Evolutionary conservation across 2,888 invertebrate genomes (phyloP).

Genomic region (Scrobipalpa costella): DNA sequence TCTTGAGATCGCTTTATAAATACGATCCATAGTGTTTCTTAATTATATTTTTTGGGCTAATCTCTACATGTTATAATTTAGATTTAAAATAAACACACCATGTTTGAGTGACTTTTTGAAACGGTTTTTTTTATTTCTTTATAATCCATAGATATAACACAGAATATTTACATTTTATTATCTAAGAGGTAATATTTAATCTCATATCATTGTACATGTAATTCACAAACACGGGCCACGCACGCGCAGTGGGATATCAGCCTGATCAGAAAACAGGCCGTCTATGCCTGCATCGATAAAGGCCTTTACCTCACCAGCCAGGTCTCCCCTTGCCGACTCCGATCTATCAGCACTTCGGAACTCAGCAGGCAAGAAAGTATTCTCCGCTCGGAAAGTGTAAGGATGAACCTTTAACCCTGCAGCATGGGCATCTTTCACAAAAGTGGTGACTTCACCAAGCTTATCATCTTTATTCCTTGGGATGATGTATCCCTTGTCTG

Average conservation of each 20-base stretch:
- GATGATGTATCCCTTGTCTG: slow-evolving; percentile 67
- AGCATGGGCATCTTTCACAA: slow-evolving; percentile 62
- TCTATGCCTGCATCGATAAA: slow-evolving; percentile 67
- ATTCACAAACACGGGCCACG: slow-evolving; percentile 46
- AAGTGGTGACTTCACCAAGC: slow-evolving; percentile 57
- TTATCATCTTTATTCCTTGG: slow-evolving; percentile 54
- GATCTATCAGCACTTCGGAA: slow-evolving; percentile 52
- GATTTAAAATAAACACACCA: too few species aligned
- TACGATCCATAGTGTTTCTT: too few species aligned
- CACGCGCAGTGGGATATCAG: slow-evolving; percentile 58
- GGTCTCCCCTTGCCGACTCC: slow-evolving; percentile 54
- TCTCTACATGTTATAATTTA: too few species aligned
- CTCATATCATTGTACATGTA: background rate
- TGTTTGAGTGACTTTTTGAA: too few species aligned
- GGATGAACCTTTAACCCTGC: slow-evolving; percentile 71
- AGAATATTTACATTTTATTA: slow-evolving; percentile 4
- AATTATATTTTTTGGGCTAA: too few species aligned
- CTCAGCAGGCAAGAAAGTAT: slow-evolving; percentile 60
- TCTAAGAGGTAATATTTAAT: background rate
- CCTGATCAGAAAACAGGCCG: slow-evolving; percentile 69
- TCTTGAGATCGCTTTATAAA: too few species aligned
- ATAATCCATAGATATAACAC: background rate
- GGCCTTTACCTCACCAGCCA: slow-evolving; percentile 56
- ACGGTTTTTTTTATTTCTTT: background rate
- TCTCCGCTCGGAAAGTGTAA: slow-evolving; percentile 71